Evolutionary conservation across 2,888 invertebrate genomes (phyloP).

Genomic region (Lordiphosa fenestrarum): DNA sequence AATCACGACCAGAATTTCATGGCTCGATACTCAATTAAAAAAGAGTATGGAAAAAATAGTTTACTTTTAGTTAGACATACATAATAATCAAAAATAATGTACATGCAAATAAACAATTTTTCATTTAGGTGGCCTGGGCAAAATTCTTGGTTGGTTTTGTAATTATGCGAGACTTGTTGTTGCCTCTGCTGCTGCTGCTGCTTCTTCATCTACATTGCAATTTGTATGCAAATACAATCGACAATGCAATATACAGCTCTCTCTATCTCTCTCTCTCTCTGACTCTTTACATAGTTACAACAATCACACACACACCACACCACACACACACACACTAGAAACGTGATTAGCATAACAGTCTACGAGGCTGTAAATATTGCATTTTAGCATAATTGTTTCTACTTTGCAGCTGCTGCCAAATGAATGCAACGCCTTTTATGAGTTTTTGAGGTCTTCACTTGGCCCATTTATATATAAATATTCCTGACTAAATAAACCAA

Average conservation of each 20-base stretch:
- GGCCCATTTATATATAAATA: constrained; percentile 1
- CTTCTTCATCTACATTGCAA: constrained; percentile 66
- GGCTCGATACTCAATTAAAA: constrained; percentile 16
- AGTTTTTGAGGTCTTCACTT: constrained; percentile 16
- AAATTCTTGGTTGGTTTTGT: constrained; percentile 27
- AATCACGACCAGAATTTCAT: constrained; percentile 9
- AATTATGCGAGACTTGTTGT: constrained; percentile 52
- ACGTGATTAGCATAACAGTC: constrained; percentile 65
- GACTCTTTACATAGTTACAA: constrained; percentile 28
- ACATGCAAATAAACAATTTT: constrained; percentile 33
- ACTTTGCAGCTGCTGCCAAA: constrained; percentile 55
- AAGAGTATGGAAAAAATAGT: neutral
- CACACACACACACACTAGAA: constrained; percentile 26
- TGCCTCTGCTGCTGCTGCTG: constrained; percentile 23
- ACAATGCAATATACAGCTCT: constrained; percentile 44
- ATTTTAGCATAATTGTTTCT: constrained; percentile 71
- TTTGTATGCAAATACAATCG: constrained; percentile 75
- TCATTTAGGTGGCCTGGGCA: constrained; percentile 31
- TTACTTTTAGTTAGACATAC: too few relatives aligned
- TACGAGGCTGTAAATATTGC: constrained; percentile 60
- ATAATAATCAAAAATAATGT: constrained; percentile 27
- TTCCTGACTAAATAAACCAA: constrained; percentile 32
- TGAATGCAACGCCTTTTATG: constrained; percentile 34
- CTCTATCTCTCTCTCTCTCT: constrained; percentile 5
- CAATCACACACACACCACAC: constrained; percentile 20